Evolutionary conservation across 2,797 vertebrate genomes (phyloP).

Genomic region (Xerus rutilus): DNA sequence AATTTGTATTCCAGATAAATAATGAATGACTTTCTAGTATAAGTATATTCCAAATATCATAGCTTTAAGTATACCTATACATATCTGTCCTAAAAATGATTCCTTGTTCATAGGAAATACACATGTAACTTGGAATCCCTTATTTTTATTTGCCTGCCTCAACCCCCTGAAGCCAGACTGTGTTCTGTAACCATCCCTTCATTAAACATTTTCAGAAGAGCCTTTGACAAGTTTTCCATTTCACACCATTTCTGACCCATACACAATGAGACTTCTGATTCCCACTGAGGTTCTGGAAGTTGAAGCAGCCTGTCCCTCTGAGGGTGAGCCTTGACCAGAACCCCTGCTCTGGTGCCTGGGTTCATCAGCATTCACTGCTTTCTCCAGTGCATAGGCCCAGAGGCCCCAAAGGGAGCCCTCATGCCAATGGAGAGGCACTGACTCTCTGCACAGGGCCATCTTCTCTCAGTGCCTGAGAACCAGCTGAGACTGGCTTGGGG

Average conservation of each 20-base stretch:
- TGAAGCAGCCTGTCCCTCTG: not conserved
- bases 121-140: not conserved
- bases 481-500: not conserved
- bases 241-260: not conserved
- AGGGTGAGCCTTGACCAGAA: not conserved
- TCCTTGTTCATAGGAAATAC: not conserved
- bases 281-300: not conserved
- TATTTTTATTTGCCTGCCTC: not conserved
- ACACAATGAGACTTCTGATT: rapidly evolving
- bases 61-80: not conserved
- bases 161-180: not conserved
- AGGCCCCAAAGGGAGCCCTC: not conserved
- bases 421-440: rapidly evolving
- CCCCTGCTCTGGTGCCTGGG: no score
- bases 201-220: not conserved
- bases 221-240: not conserved
- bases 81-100: not conserved
- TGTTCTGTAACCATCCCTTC: not conserved
- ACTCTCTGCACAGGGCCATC: not conserved
- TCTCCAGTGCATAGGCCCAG: no score
- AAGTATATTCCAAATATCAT: not conserved
- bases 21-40: not conserved
- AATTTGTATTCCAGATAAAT: not conserved
- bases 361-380: not conserved
- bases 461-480: not conserved